These are phyloP conservation scores for Sylvietta virens DNA, from an alignment of 2,113 vertebrate species.

Conservation along the genomic window DNA sequence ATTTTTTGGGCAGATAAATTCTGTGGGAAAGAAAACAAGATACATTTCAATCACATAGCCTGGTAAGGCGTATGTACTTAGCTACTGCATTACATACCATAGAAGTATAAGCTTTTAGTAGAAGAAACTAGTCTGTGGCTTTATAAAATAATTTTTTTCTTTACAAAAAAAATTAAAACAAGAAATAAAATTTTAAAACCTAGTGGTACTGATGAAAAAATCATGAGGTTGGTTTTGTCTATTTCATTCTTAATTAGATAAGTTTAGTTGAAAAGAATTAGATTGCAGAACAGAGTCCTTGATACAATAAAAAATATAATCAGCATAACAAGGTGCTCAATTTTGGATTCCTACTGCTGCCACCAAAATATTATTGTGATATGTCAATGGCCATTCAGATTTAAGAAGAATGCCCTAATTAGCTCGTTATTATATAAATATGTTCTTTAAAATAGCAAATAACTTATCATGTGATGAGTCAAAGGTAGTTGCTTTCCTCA, in stretches of 20 bases:
- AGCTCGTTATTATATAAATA: background rate
- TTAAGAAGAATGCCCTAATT: background rate
- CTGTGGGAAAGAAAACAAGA: background rate
- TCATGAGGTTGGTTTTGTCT: background rate
- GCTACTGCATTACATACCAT: background rate
- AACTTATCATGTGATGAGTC: background rate
- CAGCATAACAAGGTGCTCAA: background rate
- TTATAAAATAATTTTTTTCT: background rate
- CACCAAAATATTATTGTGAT: background rate
- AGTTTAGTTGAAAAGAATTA: background rate
- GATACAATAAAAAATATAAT: background rate
- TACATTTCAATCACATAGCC: background rate
- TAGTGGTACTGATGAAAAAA: background rate
- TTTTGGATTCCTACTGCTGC: background rate
- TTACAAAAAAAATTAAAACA: background rate
- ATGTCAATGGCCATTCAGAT: background rate
- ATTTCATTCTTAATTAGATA: background rate
- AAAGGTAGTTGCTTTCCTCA: background rate
- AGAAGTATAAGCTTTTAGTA: background rate
- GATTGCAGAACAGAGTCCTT: background rate
- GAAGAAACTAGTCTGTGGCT: background rate
- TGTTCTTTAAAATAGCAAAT: background rate
- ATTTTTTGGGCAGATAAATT: background rate
- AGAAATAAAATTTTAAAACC: background rate
- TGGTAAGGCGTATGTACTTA: background rate